These are phyloP conservation scores for Brachyhypopomus gauderio DNA, from an alignment of 2,113 vertebrate genomes.

Conservation along the genomic window DNA sequence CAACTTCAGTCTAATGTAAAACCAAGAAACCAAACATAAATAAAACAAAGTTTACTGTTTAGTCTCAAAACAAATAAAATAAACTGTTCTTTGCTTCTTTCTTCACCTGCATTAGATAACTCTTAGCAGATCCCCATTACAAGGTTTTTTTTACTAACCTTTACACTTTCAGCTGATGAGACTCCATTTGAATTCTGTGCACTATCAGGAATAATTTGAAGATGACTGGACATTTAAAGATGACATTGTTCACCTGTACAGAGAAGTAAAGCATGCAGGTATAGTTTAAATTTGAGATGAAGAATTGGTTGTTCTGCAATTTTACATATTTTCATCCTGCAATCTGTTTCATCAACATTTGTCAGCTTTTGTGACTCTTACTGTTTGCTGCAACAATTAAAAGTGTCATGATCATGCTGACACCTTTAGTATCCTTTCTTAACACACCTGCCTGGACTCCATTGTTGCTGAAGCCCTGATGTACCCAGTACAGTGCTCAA, in stretches of 20 bases:
- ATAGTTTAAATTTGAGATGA: conserved; percentile 6
- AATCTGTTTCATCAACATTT: not conserved
- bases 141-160: not conserved
- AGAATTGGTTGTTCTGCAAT: conserved; percentile 13
- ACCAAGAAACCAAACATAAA: too few relatives aligned
- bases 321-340: too few relatives aligned
- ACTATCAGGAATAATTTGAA: conserved; percentile 5
- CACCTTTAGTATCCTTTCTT: not conserved
- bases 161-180: not conserved
- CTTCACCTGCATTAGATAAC: too few relatives aligned
- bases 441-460: not conserved
- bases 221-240: not conserved
- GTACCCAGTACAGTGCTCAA: not conserved
- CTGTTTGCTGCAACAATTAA: conserved; percentile 20
- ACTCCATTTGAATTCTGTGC: not conserved
- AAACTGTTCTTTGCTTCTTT: too few relatives aligned
- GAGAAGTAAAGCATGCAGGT: not conserved
- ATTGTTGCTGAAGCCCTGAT: conserved; percentile 7
- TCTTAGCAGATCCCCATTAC: too few relatives aligned
- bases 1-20: too few relatives aligned
- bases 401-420: not conserved
- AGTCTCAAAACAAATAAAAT: too few relatives aligned
- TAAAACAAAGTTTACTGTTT: too few relatives aligned
- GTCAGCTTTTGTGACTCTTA: conserved; percentile 26
- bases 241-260: not conserved